Conservation (phyloP, 2,888 invertebrate genomes). For the Copidosoma aretas region DNA sequence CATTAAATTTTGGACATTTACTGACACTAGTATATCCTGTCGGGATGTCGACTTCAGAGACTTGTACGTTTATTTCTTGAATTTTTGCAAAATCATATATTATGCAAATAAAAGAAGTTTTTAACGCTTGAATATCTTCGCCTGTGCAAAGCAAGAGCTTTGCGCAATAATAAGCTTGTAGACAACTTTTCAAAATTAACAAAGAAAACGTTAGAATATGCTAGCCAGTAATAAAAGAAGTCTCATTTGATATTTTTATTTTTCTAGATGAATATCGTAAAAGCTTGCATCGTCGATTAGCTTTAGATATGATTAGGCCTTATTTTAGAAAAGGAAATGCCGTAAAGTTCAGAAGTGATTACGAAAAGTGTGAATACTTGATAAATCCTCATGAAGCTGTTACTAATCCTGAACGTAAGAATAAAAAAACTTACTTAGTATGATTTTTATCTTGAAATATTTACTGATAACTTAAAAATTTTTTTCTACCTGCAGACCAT, state of each 20-base stretch:
- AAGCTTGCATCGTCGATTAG: conserved; percentile 75
- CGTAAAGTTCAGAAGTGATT: conserved; percentile 66
- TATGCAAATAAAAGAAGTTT: conserved; percentile 1
- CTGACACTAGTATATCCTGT: conserved; percentile 77
- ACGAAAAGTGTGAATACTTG: conserved; percentile 64
- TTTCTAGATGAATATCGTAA: conserved; percentile 71
- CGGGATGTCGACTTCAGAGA: conserved; percentile 71
- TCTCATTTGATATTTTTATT: too few species aligned
- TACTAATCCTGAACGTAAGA: conserved; percentile 49
- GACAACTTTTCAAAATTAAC: too few species aligned
- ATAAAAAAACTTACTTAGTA: background rate
- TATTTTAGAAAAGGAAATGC: conserved; percentile 78
- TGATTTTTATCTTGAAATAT: conserved; percentile 19
- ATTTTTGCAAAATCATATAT: conserved; percentile 1
- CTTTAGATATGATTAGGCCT: conserved; percentile 73
- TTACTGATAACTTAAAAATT: background rate
- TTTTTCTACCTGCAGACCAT: conserved; percentile 24
- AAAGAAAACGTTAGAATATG: too few species aligned
- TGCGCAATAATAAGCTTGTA: too few species aligned
- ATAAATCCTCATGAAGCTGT: conserved; percentile 78
- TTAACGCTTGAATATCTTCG: background rate
- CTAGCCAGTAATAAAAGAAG: too few species aligned
- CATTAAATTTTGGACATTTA: conserved; percentile 76
- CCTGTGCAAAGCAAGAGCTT: too few species aligned
- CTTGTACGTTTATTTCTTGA: conserved; percentile 70